These are phyloP conservation scores for Dipus sagitta DNA, from an alignment of 2,797 vertebrate genomes.

Conservation along the genomic window DNA sequence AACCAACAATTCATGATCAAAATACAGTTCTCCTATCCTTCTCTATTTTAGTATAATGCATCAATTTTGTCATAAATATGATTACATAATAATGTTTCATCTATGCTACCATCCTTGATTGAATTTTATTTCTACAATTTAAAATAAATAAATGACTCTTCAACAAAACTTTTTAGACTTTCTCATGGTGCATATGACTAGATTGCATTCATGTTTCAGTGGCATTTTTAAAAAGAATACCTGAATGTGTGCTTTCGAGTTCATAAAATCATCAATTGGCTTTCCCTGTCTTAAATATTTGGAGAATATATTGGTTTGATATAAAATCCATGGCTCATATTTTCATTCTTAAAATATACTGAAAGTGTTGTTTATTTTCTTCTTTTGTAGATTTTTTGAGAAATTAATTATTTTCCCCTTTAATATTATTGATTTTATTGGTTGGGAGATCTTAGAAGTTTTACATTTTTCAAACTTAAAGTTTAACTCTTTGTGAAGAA, in stretches of 20 bases:
- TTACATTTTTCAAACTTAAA: not conserved
- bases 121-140: too few species aligned
- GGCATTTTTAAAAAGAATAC: not conserved
- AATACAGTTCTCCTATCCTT: too few species aligned
- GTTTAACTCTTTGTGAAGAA: not conserved
- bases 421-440: not conserved
- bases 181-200: too few species aligned
- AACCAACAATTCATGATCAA: too few species aligned
- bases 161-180: too few species aligned
- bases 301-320: not conserved
- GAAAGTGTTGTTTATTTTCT: not conserved
- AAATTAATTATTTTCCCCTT: not conserved
- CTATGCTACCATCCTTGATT: too few species aligned
- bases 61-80: too few species aligned
- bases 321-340: not conserved
- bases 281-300: not conserved
- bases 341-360: not conserved
- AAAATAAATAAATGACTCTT: too few species aligned
- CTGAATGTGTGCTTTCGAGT: not conserved
- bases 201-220: too few species aligned
- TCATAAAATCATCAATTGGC: not conserved
- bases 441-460: not conserved
- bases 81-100: too few species aligned
- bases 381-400: not conserved
- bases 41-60: too few species aligned